Conservation (phyloP, 2,797 vertebrate genomes). For the Eupleurogrammus muticus region DNA sequence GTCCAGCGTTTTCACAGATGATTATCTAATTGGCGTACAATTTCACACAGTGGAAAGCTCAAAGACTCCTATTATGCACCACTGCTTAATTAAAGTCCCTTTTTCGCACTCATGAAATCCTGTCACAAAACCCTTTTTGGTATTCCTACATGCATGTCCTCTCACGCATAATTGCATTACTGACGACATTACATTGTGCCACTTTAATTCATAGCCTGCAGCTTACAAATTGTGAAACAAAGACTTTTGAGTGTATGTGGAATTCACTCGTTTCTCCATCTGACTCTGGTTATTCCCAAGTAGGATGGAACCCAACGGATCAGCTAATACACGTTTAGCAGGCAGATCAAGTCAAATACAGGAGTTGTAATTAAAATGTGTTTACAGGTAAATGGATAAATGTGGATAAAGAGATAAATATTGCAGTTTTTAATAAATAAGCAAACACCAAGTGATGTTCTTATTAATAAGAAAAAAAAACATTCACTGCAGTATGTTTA, state of each 20-base stretch:
- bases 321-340: background rate
- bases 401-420: background rate
- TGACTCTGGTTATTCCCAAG: conserved; percentile 62
- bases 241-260: conserved; percentile 46
- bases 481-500: too few species aligned
- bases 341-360: background rate
- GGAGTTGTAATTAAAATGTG: background rate
- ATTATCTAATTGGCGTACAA: conserved; percentile 74
- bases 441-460: too few species aligned
- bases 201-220: conserved; percentile 67
- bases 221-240: conserved; percentile 70
- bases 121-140: conserved; percentile 71
- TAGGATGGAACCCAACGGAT: conserved; percentile 55
- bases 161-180: conserved; percentile 80
- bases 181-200: conserved; percentile 69
- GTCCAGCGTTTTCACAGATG: conserved; percentile 69
- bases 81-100: conserved; percentile 73
- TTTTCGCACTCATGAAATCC: conserved; percentile 64
- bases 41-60: conserved; percentile 69
- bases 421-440: too few species aligned
- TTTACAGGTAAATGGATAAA: background rate
- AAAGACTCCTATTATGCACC: conserved; percentile 68
- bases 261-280: conserved; percentile 48
- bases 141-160: conserved; percentile 66
- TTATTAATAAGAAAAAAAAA: too few species aligned